These are phyloP conservation scores for Ibidorhyncha struthersii DNA, from an alignment of 2,113 vertebrate genomes.

Conservation along the genomic window DNA sequence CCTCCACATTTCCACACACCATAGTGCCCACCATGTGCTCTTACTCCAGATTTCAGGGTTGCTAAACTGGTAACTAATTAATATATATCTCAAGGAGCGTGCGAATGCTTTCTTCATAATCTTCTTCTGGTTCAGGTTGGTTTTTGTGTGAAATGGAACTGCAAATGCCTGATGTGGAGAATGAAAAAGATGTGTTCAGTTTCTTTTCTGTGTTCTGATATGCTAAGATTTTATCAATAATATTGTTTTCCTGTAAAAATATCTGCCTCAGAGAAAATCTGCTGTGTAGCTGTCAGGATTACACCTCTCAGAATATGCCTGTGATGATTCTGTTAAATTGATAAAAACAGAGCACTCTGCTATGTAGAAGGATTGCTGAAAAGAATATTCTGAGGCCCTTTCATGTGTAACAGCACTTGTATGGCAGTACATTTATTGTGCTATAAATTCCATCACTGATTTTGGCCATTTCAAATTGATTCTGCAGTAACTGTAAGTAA, in stretches of 20 bases:
- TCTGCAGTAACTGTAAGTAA: slow-evolving; percentile 82
- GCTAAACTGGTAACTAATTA: slow-evolving; percentile 49
- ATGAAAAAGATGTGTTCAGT: slow-evolving; percentile 60
- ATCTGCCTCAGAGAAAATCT: slow-evolving; percentile 70
- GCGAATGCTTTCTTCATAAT: slow-evolving; percentile 48
- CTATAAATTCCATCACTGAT: slow-evolving; percentile 80
- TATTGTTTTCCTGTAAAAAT: slow-evolving; percentile 75
- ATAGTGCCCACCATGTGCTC: neutral
- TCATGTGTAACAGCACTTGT: slow-evolving; percentile 74
- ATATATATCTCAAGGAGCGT: slow-evolving; percentile 15
- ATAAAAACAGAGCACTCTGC: slow-evolving; percentile 59
- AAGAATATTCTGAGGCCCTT: slow-evolving; percentile 64
- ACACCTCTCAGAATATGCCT: slow-evolving; percentile 73
- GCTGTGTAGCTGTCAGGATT: slow-evolving; percentile 72
- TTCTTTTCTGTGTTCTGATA: slow-evolving; percentile 67
- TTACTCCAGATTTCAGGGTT: neutral
- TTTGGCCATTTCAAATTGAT: slow-evolving; percentile 79
- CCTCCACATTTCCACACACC: slow-evolving; percentile 31
- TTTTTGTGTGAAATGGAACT: slow-evolving; percentile 24
- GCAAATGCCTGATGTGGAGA: slow-evolving; percentile 23
- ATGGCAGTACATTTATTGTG: slow-evolving; percentile 69
- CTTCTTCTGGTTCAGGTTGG: neutral
- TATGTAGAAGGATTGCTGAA: slow-evolving; percentile 63
- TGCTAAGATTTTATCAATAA: slow-evolving; percentile 78
- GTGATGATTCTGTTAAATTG: slow-evolving; percentile 73